Base-by-base conservation (phyloP, 2,113 vertebrate species). In the Pionites leucogaster region DNA sequence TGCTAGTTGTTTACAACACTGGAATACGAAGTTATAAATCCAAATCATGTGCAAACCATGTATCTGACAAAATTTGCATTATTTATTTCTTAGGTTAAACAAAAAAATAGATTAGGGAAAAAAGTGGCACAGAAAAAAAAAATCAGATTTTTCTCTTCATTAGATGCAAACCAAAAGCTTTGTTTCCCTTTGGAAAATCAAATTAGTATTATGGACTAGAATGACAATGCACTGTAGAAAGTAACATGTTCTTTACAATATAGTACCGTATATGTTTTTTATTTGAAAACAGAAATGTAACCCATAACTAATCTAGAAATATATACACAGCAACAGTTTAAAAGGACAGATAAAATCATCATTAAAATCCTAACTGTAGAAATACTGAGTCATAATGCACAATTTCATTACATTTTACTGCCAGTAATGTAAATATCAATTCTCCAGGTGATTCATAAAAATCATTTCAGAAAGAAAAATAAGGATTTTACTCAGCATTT, bases 371-470 rank as follows among this genome's bases (percentile, higher is more conserved):
- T 94, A 97, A 97, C 92, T 76, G 90, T 93, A 96, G 97, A 97
- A 98, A 97, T 95, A 94, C 35, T 96, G 97, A 98, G 93, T 97
- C 96, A 97, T 86, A 95, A 76, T 63, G 72, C 77, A 94, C 65
- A 80, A 96, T 97, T 97, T 98, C 96, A 97, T 96, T 96, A 96
- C 77, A 88, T 64, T 95, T 94, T 97, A 96, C 89, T 96, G 93
- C 92, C 91, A 93, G 76, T 70, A 92, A 92, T 91, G 96, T 96
- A 97, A 96, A 96, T 96, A 97, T 78, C 87, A 96, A 96, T 91
- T 88, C 67, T 95, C 96, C 82, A 96, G 85, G 91, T 98, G 96
- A 98, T 96, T 97, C 97, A 98, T 88, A 94, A 57, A 97, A 96
- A 96, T 68, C 86, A 94, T 93, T 97, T 95, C 77, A 92, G 82